Percentiles rank a stretch among this genome's conserved stretches.
These are phyloP conservation scores for Teleopsis dalmanni DNA, from an alignment of 1,140 invertebrate genomes.

Conservation along the genomic window DNA sequence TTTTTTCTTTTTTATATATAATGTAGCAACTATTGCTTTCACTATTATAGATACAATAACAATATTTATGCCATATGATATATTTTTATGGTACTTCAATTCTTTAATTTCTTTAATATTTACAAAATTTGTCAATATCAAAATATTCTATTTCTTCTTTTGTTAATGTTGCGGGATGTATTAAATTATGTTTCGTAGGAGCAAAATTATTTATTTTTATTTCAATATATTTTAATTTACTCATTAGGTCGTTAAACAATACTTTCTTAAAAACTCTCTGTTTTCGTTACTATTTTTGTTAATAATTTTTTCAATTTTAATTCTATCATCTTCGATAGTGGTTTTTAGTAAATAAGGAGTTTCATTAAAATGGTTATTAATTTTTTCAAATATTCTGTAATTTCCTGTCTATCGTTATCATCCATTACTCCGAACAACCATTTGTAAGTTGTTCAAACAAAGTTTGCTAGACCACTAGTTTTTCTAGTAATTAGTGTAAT, in stretches of 20 bases:
- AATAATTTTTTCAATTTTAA: too few species aligned
- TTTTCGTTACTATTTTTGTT: too few species aligned
- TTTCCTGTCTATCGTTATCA: background rate
- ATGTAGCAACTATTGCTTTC: background rate
- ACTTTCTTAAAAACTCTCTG: too few species aligned
- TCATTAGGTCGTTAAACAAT: too few species aligned
- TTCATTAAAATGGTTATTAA: too few species aligned
- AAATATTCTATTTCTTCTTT: background rate
- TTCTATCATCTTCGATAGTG: too few species aligned
- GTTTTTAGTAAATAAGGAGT: too few species aligned
- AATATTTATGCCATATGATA: background rate
- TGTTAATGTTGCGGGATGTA: too few species aligned
- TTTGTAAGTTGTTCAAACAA: background rate
- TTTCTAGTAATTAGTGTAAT: background rate
- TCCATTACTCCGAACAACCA: background rate
- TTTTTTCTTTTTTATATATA: background rate
- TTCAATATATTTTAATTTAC: too few species aligned
- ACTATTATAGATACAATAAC: background rate
- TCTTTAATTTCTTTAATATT: background rate
- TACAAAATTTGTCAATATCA: background rate
- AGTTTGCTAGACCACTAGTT: background rate
- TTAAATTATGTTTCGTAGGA: too few species aligned
- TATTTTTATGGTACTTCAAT: background rate
- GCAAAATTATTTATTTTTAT: too few species aligned
- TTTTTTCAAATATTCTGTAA: background rate